These are phyloP conservation scores for Sinocyclocheilus anophthalmus DNA, from an alignment of 2,113 vertebrate species.

Conservation along the genomic window DNA sequence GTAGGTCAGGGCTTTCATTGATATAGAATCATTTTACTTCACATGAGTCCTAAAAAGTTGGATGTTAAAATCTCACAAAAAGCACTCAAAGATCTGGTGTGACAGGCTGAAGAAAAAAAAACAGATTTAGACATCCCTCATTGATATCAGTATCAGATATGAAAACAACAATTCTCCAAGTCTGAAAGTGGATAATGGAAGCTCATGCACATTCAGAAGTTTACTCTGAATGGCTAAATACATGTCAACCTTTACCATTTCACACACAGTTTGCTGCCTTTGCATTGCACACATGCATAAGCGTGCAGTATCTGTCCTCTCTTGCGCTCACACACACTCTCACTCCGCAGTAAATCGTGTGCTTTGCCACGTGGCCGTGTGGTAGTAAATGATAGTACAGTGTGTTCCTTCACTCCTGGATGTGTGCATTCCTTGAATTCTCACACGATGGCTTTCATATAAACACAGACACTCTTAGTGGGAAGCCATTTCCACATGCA, in stretches of 20 bases:
- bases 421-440: conserved; percentile 46
- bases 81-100: not conserved
- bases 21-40: no score
- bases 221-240: conserved; percentile 5
- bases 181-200: not conserved
- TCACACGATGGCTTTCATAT: conserved; percentile 47
- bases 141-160: conserved; percentile 16
- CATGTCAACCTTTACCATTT: not conserved
- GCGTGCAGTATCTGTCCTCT: conserved; percentile 38
- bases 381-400: conserved; percentile 69
- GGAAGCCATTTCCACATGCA: conserved; percentile 8
- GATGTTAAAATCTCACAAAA: not conserved
- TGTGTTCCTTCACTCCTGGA: conserved; percentile 66
- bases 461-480: conserved; percentile 32
- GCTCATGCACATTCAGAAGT: conserved; percentile 20
- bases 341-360: conserved; percentile 66
- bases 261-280: not conserved
- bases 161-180: not conserved
- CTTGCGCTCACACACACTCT: conserved; percentile 9
- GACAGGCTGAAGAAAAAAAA: not conserved
- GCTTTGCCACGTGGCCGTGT: conserved; percentile 60
- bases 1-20: no score
- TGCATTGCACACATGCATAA: conserved; percentile 36
- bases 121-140: not conserved
- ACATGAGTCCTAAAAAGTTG: not conserved